A percentile compares a stretch with the other conserved stretches of the same genome.
Conservation (phyloP, 2,797 vertebrate genomes). For the Syngnathus rostellatus region DNA sequence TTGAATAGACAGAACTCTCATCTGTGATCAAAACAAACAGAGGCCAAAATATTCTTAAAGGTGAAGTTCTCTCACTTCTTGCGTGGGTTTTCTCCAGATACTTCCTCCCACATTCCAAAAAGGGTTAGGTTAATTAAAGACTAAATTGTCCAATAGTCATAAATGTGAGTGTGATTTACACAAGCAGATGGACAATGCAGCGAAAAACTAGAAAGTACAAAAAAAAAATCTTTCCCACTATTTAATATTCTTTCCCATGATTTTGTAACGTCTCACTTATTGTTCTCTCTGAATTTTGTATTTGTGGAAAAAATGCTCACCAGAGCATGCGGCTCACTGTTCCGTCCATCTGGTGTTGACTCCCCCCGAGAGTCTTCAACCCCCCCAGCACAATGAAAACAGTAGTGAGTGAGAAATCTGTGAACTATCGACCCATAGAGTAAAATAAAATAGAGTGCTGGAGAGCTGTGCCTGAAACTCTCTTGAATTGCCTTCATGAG, state of each 20-base stretch:
- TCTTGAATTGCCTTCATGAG: not conserved
- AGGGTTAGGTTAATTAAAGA: not conserved
- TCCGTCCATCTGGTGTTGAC: not conserved
- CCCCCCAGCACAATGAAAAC: slow-evolving; percentile 1
- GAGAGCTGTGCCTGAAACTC: not conserved
- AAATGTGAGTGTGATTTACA: not conserved
- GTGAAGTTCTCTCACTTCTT: not conserved
- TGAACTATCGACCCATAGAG: not conserved
- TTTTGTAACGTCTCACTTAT: not conserved
- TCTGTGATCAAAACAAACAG: no score
- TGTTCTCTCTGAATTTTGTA: not conserved
- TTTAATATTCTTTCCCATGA: not conserved
- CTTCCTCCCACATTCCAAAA: not conserved
- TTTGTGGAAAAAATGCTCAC: not conserved
- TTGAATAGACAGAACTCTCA: no score
- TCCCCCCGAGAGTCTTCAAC: not conserved
- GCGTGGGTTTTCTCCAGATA: not conserved
- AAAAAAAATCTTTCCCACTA: no score
- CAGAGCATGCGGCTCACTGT: not conserved
- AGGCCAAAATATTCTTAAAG: no score
- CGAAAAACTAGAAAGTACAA: no score
- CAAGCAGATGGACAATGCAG: no score
- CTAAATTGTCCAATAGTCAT: not conserved
- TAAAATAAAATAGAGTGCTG: not conserved
- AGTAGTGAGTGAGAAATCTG: slow-evolving; percentile 4